These are phyloP conservation scores for Nipponacmea schrenckii DNA, from an alignment of 2,888 invertebrate genomes.

Conservation along the genomic window DNA sequence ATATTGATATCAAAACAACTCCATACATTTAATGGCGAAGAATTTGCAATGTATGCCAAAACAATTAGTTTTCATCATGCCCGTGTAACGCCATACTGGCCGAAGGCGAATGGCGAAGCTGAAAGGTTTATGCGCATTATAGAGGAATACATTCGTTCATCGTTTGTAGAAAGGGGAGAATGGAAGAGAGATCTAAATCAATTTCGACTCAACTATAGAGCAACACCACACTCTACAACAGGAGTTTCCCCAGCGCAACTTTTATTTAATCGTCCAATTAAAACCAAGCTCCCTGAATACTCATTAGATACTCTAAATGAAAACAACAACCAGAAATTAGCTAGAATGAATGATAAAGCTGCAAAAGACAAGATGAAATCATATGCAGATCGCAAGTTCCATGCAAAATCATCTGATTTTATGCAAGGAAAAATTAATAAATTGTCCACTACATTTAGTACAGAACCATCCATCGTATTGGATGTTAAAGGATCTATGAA, in stretches of 20 bases:
- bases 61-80: background rate
- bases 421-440: background rate
- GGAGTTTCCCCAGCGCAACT: background rate
- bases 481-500: background rate
- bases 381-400: background rate
- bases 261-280: background rate
- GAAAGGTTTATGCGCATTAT: background rate
- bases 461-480: background rate
- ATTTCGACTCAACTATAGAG: too few species aligned
- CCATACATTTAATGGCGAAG: constrained; percentile 24
- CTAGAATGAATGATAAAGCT: background rate
- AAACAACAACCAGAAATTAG: too few species aligned
- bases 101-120: background rate
- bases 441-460: background rate
- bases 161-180: too few species aligned
- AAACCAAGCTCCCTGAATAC: background rate
- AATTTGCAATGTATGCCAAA: constrained; percentile 16
- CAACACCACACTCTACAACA: background rate
- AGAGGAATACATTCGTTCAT: background rate
- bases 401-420: background rate
- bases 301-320: background rate
- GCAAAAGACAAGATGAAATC: background rate
- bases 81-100: background rate
- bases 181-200: too few species aligned
- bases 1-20: too few species aligned